phyloP scores from a whole-genome alignment of 2,888 invertebrate genomes.

The Drosophila nr. perissopoda region DNA sequence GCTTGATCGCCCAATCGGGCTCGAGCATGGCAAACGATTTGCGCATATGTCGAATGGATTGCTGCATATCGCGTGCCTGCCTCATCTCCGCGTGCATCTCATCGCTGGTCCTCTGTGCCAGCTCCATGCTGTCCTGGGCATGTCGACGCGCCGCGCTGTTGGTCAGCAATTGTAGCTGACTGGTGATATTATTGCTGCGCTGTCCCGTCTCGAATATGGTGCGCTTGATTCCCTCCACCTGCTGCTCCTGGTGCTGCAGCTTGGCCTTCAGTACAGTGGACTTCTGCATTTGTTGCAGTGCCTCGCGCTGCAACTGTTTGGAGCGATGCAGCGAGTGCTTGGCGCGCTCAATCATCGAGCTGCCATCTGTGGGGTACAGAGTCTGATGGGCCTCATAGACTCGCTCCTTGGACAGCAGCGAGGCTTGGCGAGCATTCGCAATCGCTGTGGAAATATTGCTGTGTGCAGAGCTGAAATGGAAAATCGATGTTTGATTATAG shows the following conservation, averaged over 20 bases:
- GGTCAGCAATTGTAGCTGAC: conserved; percentile 74
- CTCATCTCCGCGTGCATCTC: conserved; percentile 80
- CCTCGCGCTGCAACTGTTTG: conserved; percentile 86
- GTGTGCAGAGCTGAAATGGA: conserved; percentile 85
- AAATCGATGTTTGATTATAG: too few species aligned
- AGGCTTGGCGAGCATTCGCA: conserved; percentile 85
- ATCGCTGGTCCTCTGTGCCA: conserved; percentile 75
- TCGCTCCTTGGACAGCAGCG: conserved; percentile 84
- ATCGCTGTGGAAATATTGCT: conserved; percentile 91
- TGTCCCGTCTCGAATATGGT: conserved; percentile 83
- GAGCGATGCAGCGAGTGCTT: conserved; percentile 86
- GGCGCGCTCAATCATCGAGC: conserved; percentile 86
- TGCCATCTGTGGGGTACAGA: conserved; percentile 84
- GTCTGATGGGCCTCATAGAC: conserved; percentile 82
- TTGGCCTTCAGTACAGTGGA: conserved; percentile 83
- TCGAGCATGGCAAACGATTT: conserved; percentile 83
- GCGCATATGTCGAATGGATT: conserved; percentile 77
- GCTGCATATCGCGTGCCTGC: conserved; percentile 68
- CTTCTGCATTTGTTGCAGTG: conserved; percentile 86
- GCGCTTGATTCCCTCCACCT: conserved; percentile 83
- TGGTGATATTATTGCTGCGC: conserved; percentile 83
- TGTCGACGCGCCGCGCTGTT: conserved; percentile 74
- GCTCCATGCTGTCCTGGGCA: conserved; percentile 75
- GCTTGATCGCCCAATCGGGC: conserved; percentile 88
- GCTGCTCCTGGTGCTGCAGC: conserved; percentile 80